These are phyloP conservation scores for Microtus richardsoni DNA, from an alignment of 2,113 vertebrate species.

Conservation along the genomic window DNA sequence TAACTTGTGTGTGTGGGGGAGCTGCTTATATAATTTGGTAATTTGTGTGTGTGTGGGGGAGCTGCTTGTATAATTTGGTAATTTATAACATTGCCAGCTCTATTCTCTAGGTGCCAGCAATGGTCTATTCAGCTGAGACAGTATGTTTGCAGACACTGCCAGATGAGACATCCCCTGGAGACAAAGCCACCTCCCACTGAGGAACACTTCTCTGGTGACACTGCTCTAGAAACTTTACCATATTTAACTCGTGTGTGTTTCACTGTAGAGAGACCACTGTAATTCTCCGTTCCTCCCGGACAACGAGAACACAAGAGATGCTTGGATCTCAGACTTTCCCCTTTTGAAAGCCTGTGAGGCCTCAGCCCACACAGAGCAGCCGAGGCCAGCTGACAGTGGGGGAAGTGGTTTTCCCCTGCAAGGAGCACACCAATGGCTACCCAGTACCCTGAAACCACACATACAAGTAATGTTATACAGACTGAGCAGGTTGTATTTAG, in stretches of 20 bases:
- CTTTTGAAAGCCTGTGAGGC: background rate
- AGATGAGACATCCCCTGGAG: background rate
- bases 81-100: background rate
- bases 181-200: background rate
- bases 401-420: background rate
- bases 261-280: background rate
- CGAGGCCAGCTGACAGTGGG: background rate
- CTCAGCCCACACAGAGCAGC: background rate
- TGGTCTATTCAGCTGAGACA: background rate
- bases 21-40: background rate
- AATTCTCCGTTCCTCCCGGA: background rate
- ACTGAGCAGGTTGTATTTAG: background rate
- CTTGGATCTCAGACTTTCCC: background rate
- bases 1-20: background rate
- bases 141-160: no score
- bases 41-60: background rate
- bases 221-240: background rate
- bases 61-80: background rate
- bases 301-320: background rate
- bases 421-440: background rate
- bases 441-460: background rate
- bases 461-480: background rate
- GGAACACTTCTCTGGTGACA: background rate
- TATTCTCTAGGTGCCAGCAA: no score
- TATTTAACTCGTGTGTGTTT: background rate